Evolutionary conservation across 2,113 vertebrate genomes (phyloP).

Genomic region (Actenoides lindsayi): DNA sequence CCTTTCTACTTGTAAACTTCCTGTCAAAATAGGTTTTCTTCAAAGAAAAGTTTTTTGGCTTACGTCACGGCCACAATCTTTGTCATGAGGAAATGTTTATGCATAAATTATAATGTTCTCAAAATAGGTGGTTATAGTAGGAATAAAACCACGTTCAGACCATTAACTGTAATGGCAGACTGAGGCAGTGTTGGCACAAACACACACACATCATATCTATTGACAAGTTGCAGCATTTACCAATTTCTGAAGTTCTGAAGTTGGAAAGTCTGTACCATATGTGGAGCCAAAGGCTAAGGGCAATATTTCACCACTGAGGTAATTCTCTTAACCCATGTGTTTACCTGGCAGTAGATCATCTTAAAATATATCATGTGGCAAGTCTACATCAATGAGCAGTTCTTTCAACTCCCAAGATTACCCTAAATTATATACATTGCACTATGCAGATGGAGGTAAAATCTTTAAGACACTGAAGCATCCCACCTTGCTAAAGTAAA

Average conservation of each 20-base stretch:
- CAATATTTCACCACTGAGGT: slow-evolving; percentile 53
- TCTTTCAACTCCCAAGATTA: background rate
- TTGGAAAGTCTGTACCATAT: background rate
- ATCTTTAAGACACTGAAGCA: background rate
- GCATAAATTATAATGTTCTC: background rate
- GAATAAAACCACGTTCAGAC: background rate
- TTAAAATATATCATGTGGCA: slow-evolving; percentile 1
- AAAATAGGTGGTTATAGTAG: background rate
- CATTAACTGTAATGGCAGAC: background rate
- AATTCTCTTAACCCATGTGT: slow-evolving; percentile 7
- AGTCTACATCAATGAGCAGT: background rate
- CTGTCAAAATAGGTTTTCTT: background rate
- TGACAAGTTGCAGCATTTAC: background rate
- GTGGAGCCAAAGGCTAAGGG: slow-evolving; percentile 30
- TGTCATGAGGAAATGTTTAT: background rate
- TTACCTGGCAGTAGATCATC: slow-evolving; percentile 31
- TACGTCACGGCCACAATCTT: background rate
- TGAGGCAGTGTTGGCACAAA: background rate
- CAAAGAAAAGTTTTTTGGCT: background rate
- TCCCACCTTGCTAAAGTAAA: slow-evolving; percentile 36
- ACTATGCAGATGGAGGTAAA: background rate
- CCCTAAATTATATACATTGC: background rate
- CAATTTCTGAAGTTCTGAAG: slow-evolving; percentile 18
- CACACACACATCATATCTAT: background rate
- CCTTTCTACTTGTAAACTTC: background rate